Conservation (phyloP, 2,797 vertebrate species). For the Acanthiza pusilla region DNA sequence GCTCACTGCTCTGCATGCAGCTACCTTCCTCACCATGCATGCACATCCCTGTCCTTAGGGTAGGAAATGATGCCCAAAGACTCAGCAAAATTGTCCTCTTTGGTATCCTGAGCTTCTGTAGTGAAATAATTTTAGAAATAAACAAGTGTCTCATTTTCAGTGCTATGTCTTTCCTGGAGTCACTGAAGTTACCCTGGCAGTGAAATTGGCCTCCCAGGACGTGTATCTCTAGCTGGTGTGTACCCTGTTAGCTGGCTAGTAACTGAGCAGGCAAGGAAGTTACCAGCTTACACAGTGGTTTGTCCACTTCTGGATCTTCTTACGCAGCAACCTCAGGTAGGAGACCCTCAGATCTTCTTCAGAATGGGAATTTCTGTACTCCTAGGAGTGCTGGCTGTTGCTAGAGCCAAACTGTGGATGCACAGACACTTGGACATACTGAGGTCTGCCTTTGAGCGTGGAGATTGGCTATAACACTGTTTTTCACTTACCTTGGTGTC, state of each 20-base stretch:
- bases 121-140: not conserved
- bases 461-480: not conserved
- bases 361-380: not conserved
- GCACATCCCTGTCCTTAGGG: not conserved
- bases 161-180: not conserved
- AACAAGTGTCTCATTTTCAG: not conserved
- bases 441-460: not conserved
- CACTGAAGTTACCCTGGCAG: not conserved
- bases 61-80: not conserved
- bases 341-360: not conserved
- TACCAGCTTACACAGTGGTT: not conserved
- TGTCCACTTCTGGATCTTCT: not conserved
- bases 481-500: not conserved
- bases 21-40: not conserved
- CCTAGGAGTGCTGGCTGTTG: not conserved
- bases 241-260: not conserved
- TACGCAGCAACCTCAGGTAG: not conserved
- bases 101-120: rapidly evolving
- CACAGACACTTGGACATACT: not conserved
- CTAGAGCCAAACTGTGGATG: not conserved
- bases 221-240: not conserved
- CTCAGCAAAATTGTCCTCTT: not conserved
- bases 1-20: not conserved
- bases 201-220: not conserved
- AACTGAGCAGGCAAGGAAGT: not conserved